Evolutionary conservation across 2,797 vertebrate genomes (phyloP), one percentile per base, ranked within the genome.

Genomic region (Nannoperca obscura): DNA sequence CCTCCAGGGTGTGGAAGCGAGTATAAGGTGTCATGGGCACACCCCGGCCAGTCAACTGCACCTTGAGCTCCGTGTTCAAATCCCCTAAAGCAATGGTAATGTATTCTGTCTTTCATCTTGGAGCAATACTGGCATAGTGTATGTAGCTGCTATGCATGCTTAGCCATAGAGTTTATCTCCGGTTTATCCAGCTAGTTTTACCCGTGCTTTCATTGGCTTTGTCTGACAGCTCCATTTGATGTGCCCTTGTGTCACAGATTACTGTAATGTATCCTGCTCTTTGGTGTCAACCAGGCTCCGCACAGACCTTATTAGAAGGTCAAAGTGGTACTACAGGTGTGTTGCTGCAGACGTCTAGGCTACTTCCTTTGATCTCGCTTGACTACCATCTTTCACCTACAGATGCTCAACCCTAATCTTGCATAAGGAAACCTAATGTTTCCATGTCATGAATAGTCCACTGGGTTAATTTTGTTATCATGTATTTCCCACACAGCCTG

Each of bases 21-120:
- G 82, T 90, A 93, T 94, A 92, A 71, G 69, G 83, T 94, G 86
- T 93, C 91, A 88, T 1, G 52, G 90, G 78, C 89, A 90, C 90
- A 90, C 89, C 93, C 92, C 12, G 13, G 47, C 76, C 70, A 71
- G 80, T 79, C 81, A 80, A 77, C 72, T 68, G 74, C 78, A 83
- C 83, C 82, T 71, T 86, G 61, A 78, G 80, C 73, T 86, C 63
- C 14, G 20, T 68, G 82, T 69, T 78, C 52, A 86, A 74, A 89
- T 60, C 42, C 66, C 86, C 86, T 78, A 5, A 85, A 82, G 88
- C 88, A 58, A 82, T 36, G 64, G 69, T 81, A 85, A 80, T 40
- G 59, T 74, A 82, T 74, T 78, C 75, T 72, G 47, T 66, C 75
- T 88, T 91, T 91, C 79, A 92, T 90, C 85, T 81, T 1, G 2